phyloP scores from a whole-genome alignment of 2,797 vertebrate genomes.

The Kryptolebias ocellatus region DNA sequence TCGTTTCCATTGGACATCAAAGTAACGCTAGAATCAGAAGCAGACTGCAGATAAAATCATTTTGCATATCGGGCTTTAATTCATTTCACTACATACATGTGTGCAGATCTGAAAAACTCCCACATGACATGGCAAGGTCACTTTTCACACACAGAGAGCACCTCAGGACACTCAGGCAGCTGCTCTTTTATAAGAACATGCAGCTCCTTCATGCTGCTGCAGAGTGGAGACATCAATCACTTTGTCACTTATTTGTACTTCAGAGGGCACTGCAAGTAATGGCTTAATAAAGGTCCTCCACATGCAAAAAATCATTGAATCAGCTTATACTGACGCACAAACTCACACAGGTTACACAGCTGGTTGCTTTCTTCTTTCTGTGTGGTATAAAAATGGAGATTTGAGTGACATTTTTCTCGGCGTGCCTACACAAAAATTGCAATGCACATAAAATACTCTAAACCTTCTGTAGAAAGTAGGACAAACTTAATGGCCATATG shows the following conservation, averaged over 20 bases:
- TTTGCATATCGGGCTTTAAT: constrained; percentile 44
- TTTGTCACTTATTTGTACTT: constrained; percentile 30
- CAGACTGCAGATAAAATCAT: constrained; percentile 45
- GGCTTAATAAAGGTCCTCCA: constrained; percentile 29
- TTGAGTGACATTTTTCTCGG: constrained; percentile 37
- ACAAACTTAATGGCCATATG: constrained; percentile 55
- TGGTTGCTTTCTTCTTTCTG: constrained; percentile 18
- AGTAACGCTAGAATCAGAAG: constrained; percentile 25
- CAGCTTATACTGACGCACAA: constrained; percentile 16
- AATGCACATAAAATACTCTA: constrained; percentile 29
- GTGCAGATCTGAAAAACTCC: constrained; percentile 60
- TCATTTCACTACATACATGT: constrained; percentile 62
- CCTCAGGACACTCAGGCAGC: constrained; percentile 49
- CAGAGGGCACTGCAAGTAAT: constrained; percentile 30
- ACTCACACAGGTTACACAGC: constrained; percentile 7
- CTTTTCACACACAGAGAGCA: constrained; percentile 32
- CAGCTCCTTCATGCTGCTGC: constrained; percentile 36
- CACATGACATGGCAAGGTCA: constrained; percentile 60
- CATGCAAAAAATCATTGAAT: constrained; percentile 24
- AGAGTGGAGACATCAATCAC: constrained; percentile 28
- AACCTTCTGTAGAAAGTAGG: constrained; percentile 41
- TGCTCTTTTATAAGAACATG: constrained; percentile 52
- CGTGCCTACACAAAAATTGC: constrained; percentile 16
- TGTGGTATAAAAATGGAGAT: constrained; percentile 21
- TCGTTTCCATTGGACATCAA: constrained; percentile 12